These are phyloP conservation scores for Megalonaias nervosa DNA, from an alignment of 1,140 invertebrate genomes.

Conservation along the genomic window DNA sequence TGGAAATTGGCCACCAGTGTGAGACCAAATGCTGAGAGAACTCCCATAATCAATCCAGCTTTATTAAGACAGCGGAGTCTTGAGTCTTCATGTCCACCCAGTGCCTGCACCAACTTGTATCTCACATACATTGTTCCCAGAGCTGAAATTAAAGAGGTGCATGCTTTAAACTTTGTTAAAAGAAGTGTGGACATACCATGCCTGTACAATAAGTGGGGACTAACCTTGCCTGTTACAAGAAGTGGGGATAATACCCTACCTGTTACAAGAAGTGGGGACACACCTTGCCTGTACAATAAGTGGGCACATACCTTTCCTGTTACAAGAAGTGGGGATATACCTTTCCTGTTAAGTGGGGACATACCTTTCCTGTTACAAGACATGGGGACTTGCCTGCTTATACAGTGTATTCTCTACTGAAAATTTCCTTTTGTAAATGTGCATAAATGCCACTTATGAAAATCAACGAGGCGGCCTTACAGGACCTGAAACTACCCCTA, in stretches of 20 bases:
- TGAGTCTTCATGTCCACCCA: conserved; percentile 53
- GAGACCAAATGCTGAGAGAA: conserved; percentile 56
- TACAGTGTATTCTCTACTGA: too few relatives aligned
- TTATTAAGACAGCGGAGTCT: conserved; percentile 50
- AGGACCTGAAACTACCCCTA: too few relatives aligned
- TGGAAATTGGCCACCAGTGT: conserved; percentile 73
- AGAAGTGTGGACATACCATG: conserved; percentile 3
- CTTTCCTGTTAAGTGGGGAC: background rate
- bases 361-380: too few relatives aligned
- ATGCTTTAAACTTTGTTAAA: background rate
- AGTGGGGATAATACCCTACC: conserved; percentile 1
- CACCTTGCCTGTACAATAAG: background rate
- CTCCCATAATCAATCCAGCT: conserved; percentile 53
- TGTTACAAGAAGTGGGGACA: background rate
- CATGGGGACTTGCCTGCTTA: too few relatives aligned
- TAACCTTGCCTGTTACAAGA: background rate
- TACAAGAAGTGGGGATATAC: background rate
- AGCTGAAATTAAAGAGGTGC: conserved; percentile 43
- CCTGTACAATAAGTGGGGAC: background rate
- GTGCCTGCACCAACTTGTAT: conserved; percentile 65
- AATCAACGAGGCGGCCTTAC: too few relatives aligned
- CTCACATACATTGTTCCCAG: conserved; percentile 66
- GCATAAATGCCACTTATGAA: too few relatives aligned
- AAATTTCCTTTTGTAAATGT: too few relatives aligned
- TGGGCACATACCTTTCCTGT: too few relatives aligned